A percentile compares a stretch with the other conserved stretches of the same genome.
These are phyloP conservation scores for Phrynosoma platyrhinos DNA, from an alignment of 2,113 vertebrate species.

Conservation along the genomic window DNA sequence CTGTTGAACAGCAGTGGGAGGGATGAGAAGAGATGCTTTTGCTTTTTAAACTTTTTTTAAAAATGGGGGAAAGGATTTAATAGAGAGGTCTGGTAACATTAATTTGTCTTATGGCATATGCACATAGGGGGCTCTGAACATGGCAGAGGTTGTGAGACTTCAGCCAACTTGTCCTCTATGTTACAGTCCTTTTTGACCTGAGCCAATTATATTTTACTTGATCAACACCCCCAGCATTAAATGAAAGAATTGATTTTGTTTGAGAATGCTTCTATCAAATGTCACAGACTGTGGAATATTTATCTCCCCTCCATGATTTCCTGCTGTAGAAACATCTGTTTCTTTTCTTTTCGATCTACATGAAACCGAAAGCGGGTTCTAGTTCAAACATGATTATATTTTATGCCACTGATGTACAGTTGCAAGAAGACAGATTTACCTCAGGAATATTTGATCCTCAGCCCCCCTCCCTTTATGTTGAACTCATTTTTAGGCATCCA, in stretches of 20 bases:
- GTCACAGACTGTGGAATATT: constrained; percentile 74
- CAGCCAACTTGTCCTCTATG: constrained; percentile 69
- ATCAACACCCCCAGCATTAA: constrained; percentile 77
- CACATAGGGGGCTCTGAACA: constrained; percentile 62
- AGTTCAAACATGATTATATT: constrained; percentile 82
- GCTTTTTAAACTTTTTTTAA: constrained; percentile 50
- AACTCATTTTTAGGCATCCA: constrained; percentile 77
- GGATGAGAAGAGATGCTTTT: constrained; percentile 31
- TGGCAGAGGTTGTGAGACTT: constrained; percentile 67
- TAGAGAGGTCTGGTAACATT: constrained; percentile 67
- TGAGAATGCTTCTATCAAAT: constrained; percentile 71
- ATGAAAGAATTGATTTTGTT: constrained; percentile 78
- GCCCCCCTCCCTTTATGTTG: constrained; percentile 73
- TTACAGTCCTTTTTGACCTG: constrained; percentile 67
- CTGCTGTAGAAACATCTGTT: constrained; percentile 79
- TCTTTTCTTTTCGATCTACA: constrained; percentile 81
- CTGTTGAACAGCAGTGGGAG: constrained; percentile 55
- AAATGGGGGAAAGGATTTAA: constrained; percentile 30
- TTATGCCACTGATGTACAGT: constrained; percentile 79
- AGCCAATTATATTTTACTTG: constrained; percentile 77
- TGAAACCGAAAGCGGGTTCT: constrained; percentile 75
- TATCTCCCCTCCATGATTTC: constrained; percentile 73
- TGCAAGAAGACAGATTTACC: constrained; percentile 76
- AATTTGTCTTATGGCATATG: constrained; percentile 73
- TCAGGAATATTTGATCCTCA: constrained; percentile 79